Conservation (phyloP, 2,888 invertebrate genomes). For the Acanthopleura granulata region DNA sequence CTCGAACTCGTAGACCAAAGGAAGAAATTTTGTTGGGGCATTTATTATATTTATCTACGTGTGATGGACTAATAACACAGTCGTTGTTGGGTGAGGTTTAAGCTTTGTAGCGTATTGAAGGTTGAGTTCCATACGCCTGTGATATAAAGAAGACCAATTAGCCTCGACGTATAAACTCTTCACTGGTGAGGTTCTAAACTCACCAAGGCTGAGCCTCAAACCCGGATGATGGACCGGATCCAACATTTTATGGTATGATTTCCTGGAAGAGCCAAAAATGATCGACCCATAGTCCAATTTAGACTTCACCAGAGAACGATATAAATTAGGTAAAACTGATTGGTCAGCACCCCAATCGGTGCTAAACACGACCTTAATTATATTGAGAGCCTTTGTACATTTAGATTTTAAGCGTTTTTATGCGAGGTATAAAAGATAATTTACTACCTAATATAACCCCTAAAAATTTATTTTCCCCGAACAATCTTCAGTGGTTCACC, state of each 20-base stretch:
- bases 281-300: constrained; percentile 15
- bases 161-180: background rate
- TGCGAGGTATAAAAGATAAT: background rate
- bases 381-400: background rate
- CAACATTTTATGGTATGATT: background rate
- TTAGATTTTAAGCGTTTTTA: background rate
- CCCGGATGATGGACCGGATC: constrained; percentile 9
- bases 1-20: too few species aligned
- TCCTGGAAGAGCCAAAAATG: constrained; percentile 4
- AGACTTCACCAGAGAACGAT: constrained; percentile 7
- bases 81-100: too few species aligned
- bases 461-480: background rate
- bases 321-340: background rate
- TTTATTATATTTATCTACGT: too few species aligned
- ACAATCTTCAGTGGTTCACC: too few species aligned
- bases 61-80: too few species aligned
- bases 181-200: background rate
- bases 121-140: background rate
- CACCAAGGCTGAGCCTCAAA: background rate
- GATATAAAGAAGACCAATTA: background rate
- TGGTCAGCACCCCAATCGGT: background rate
- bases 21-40: too few species aligned
- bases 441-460: background rate
- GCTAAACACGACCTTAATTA: background rate
- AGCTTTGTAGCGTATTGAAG: background rate